A percentile compares a stretch with the other conserved stretches of the same genome.
Conservation (phyloP, 2,797 vertebrate genomes). For the Acanthiza pusilla region DNA sequence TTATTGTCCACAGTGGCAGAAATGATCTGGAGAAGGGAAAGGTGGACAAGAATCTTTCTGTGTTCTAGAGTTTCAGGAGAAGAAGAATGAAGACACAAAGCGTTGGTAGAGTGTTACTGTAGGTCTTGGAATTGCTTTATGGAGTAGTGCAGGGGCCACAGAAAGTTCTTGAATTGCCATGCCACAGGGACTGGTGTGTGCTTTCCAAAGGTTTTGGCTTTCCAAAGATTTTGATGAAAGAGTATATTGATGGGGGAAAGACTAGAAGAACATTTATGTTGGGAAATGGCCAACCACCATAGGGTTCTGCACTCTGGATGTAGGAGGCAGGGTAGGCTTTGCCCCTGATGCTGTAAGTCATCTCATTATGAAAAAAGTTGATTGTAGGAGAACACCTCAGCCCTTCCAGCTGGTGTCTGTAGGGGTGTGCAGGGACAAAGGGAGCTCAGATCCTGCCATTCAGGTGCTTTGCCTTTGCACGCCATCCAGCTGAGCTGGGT, state of each 20-base stretch:
- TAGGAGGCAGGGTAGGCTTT: neutral
- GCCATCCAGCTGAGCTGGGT: neutral
- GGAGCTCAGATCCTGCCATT: neutral
- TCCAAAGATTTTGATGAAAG: neutral
- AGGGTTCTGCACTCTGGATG: neutral
- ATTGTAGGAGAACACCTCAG: neutral
- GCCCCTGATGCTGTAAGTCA: neutral
- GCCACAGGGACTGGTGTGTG: neutral
- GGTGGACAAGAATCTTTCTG: neutral
- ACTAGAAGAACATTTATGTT: neutral
- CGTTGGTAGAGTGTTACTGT: neutral
- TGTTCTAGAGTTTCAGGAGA: neutral
- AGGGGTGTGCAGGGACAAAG: neutral
- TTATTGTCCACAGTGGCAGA: constrained; percentile 10
- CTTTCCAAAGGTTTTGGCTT: neutral
- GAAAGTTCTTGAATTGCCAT: neutral
- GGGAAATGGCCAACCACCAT: neutral
- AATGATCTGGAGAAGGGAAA: constrained; percentile 37
- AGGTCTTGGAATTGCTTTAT: neutral
- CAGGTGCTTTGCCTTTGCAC: neutral
- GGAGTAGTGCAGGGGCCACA: neutral
- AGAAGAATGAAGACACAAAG: neutral
- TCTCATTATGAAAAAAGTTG: neutral
- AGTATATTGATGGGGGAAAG: neutral
- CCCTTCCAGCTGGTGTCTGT: neutral